Base-by-base conservation (phyloP, 2,888 invertebrate species). In the Drosophila rubida region DNA sequence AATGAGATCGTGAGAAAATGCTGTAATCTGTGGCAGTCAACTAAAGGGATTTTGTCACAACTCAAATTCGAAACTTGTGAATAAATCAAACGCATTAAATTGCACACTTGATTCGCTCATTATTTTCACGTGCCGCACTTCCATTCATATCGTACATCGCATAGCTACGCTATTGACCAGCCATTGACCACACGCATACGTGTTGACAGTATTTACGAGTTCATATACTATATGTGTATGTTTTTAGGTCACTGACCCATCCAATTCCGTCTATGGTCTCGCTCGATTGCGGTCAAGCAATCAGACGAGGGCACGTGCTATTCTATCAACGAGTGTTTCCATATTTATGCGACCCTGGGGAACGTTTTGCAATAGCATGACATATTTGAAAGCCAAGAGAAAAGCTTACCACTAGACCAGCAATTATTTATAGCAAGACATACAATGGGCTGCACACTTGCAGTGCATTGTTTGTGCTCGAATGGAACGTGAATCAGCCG, bases 1-100 rank as follows among this genome's bases (percentile, higher is more conserved):
- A 82, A 67, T 70, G 79, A 53, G 82, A 87, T 76, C 82, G 82
- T 82, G 82, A 68, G 82, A 82, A 82, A 53, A 46, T 76, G 9
- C 2, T 51, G 3, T 41, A 45, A 65, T 59, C 64, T 30, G 32
- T n/a, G 11, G 32, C 32, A 32, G n/a, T 23, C 19, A 27, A 5
- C 16, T 27, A 25, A 14, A 23, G 23, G 4, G 23, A 23, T 23
- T 23, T 23, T 23, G 23, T 23, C 23, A 22, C 2, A 44, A n/a
- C n/a, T n/a, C n/a, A n/a, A n/a, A n/a, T n/a, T n/a, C n/a, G n/a
- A n/a, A 19, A 19, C 19, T n/a, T n/a, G 6, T 25, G 6, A 25
- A 25, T 25, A 7, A 25, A 25, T 1, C 25, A 25, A 25, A 5
- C n/a, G n/a, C n/a, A n/a, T n/a, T 6, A 25, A 25, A 25, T 25